Evolutionary conservation across 2,888 invertebrate genomes (phyloP), one percentile per base, ranked within the genome.

Genomic region (Ryuthela nishihirai): DNA sequence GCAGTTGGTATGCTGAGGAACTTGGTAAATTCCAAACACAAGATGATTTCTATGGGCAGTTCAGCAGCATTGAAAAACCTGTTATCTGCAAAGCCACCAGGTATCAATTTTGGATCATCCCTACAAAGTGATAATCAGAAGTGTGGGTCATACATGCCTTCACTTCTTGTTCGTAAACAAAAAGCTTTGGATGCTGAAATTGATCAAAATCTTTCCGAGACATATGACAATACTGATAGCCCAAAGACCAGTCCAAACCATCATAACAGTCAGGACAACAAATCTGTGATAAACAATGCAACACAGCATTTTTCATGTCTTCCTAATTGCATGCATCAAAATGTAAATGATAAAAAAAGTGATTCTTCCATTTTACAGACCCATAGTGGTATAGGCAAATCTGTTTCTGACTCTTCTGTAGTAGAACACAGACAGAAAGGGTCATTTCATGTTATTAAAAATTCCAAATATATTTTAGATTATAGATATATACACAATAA

Each of bases 41-140:
- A 92, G 75, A 90, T 95, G 88, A 97, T 98, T 65, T 90, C 94
- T 0, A 93, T 93, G 84, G 97, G 95, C 23, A 93, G 94, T 32
- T 88, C 90, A 60, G 93, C 94, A 2, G 94, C 97, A 0, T 77
- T 97, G 50, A 94, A 94, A 74, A 97, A 98, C 76, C 77, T 98
- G 36, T 78, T 95, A 5, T 87, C 87, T 69, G 90, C 89, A 10
- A 81, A 85, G 69, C 90, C 71, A 24, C 68, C 70, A 7, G 71
- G 70, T n/a, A 49, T 64, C 39, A 23, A 20, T 17, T 24, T 46
- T 3, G 54, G 54, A 3, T 29, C 53, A 4, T 52, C 53, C 21
- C 39, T 56, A 1, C 25, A 34, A n/a, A 40, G 42, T 3, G 42
- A 41, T 10, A 35, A 20, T 12, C 52, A 42, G 34, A 58, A 46